Evolutionary conservation across 2,888 invertebrate species (phyloP), one percentile per base, ranked within the genome.

Genomic region (Noctua fimbriata): DNA sequence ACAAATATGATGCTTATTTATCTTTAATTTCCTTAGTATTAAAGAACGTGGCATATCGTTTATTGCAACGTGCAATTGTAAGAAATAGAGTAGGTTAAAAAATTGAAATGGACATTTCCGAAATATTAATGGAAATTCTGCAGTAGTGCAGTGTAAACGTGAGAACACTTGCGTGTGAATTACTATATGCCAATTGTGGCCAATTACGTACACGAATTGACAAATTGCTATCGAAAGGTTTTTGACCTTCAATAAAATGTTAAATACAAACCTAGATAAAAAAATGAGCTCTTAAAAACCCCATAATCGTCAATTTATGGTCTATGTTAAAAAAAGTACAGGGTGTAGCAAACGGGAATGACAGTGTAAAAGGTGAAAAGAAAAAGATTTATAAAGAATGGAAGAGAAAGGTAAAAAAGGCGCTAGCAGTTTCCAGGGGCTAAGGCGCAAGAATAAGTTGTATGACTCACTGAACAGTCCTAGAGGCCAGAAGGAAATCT

Each of bases 221-320:
- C 91, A 92, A 91, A 93, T 93, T 91, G 91, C 90, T 92, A 88
- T 94, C 89, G 93, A 92, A 93, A 94, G 91, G 91, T 91, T 92
- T 92, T 91, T 91, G 91, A 92, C 94, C 93, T 94, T 93, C 93
- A 89, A 84, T 93, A 92, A 89, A 84, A 72, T 83, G 21, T 76
- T 67, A 18, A 44, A 67, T 66, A 44, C 16, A 67, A 44, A 16
- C n/a, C 67, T 44, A 67, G 7, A n/a, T n/a, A n/a, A 65, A 65
- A 60, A 63, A 24, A n/a, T 21, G 1, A 41, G 28, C n/a, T 66
- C 10, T 41, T 18, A 55, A 71, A 77, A 58, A 65, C 16, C n/a
- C 18, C 10, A 7, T 52, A n/a, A 21, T 60, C 4, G 32, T 52
- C n/a, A 74, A 44, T 32, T 44, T 44, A 18, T 9, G 36, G 16